Evolutionary conservation across 2,888 invertebrate genomes (phyloP).

Genomic region (Apotomis capreana): DNA sequence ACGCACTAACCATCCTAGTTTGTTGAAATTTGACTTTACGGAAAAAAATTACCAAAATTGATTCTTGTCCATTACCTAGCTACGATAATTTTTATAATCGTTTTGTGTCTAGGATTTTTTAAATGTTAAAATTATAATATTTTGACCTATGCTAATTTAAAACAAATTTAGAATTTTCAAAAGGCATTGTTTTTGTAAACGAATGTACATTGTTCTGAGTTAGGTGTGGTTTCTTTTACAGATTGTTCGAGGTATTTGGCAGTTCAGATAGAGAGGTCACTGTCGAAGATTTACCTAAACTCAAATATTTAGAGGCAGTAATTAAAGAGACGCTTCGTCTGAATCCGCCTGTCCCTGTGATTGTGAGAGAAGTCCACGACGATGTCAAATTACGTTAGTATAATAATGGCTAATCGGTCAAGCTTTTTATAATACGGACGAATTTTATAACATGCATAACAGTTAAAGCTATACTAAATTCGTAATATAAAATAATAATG

Average conservation of each 20-base stretch:
- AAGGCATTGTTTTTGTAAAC: no score
- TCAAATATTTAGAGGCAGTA: conserved; percentile 16
- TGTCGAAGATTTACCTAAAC: conserved; percentile 10
- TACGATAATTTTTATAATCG: neutral
- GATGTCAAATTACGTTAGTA: conserved; percentile 18
- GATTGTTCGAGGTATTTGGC: conserved; percentile 16
- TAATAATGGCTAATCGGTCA: neutral
- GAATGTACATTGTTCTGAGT: neutral
- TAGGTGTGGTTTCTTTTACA: neutral
- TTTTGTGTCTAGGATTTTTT: no score
- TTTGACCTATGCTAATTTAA: no score
- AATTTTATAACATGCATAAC: no score
- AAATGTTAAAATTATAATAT: no score
- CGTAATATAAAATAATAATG: no score
- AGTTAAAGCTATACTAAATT: no score
- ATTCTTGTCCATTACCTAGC: neutral
- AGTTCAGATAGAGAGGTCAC: conserved; percentile 10
- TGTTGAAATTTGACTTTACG: no score
- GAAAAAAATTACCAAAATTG: neutral
- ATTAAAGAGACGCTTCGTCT: conserved; percentile 20
- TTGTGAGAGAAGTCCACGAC: neutral
- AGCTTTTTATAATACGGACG: no score
- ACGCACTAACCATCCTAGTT: no score
- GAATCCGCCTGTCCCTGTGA: conserved; percentile 10
- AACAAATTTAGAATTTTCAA: no score